Evolutionary conservation across 1,140 invertebrate genomes (phyloP).

Genomic region (Caenorhabditis remanei): DNA sequence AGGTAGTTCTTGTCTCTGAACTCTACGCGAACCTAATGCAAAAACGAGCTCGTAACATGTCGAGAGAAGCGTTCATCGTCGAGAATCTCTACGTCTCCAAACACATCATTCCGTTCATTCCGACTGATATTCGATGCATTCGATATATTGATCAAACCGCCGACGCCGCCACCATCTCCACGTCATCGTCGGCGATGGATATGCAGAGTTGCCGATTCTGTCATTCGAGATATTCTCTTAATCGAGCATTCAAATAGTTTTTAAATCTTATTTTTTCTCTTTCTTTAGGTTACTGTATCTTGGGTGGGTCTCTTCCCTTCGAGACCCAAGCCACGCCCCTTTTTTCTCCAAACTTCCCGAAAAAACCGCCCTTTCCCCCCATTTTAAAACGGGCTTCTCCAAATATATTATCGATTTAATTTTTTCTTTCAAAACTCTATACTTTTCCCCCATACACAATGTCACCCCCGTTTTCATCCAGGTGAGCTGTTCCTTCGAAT

Average conservation of each 20-base stretch:
- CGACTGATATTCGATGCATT: constrained; percentile 76
- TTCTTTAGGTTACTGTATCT: not conserved
- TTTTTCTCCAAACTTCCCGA: no score
- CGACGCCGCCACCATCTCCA: constrained; percentile 67
- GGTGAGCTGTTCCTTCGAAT: constrained; percentile 42
- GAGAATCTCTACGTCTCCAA: constrained; percentile 78
- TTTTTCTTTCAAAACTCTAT: not conserved
- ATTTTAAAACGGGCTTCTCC: no score
- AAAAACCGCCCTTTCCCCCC: no score
- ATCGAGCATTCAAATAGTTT: constrained; percentile 49
- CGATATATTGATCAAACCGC: constrained; percentile 74
- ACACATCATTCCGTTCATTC: constrained; percentile 78
- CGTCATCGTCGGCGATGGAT: constrained; percentile 67
- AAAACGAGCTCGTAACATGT: constrained; percentile 72
- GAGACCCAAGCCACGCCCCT: no score
- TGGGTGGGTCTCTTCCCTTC: no score
- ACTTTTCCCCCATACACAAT: not conserved
- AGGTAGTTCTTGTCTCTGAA: constrained; percentile 78
- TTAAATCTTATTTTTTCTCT: not conserved
- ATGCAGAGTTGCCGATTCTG: constrained; percentile 76
- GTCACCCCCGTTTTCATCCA: constrained; percentile 16
- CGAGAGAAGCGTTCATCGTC: constrained; percentile 77
- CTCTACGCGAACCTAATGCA: constrained; percentile 78
- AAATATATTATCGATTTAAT: no score
- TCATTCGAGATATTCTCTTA: constrained; percentile 70